Base-by-base conservation (phyloP, 2,888 invertebrate genomes). In the Zootermopsis nevadensis region DNA sequence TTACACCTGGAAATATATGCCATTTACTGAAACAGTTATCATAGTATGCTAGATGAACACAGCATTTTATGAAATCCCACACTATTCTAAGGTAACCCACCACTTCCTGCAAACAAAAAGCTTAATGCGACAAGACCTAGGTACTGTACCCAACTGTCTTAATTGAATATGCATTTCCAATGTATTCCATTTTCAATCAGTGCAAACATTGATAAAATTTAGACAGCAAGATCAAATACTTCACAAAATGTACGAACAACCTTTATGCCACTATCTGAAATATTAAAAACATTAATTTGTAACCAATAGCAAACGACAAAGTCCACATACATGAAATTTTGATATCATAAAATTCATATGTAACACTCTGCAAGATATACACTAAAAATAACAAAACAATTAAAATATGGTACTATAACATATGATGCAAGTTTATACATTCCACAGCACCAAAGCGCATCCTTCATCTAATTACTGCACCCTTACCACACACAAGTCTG, bases 111-210 rank as follows among this genome's bases (percentile, higher is more conserved):
- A 22, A 74, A 74, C 74, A 38, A 74, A 69, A 69, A 74, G 74
- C 74, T 79, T 83, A 72, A 80, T 67, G 83, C 80, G 80, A 83
- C 42, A 83, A 83, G 80, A 83, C 72, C 55, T 80, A 83, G 77
- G 79, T 69, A 83, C 83, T 38, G 42, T 15, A 74, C 74, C 74
- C 84, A 74, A 80, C 72, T 80, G 72, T 82, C 84, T 66, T 84
- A 84, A 84, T 84, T 84, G 84, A 84, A 82, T 84, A 84, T 84
- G 84, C 82, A 82, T 74, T 76, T 74, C 82, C 77, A 69, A 66
- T 35, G 42, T 79, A 31, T 30, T 77, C 60, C n/a, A 27, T 48
- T 74, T 74, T 31, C 48, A 27, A 24, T 1, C 30, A 42, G 42
- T 69, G 81, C 69, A 7, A 69, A 81, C 55, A 72, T 48, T n/a